Conservation (phyloP, 2,888 invertebrate genomes). For the Papilio elwesi region DNA sequence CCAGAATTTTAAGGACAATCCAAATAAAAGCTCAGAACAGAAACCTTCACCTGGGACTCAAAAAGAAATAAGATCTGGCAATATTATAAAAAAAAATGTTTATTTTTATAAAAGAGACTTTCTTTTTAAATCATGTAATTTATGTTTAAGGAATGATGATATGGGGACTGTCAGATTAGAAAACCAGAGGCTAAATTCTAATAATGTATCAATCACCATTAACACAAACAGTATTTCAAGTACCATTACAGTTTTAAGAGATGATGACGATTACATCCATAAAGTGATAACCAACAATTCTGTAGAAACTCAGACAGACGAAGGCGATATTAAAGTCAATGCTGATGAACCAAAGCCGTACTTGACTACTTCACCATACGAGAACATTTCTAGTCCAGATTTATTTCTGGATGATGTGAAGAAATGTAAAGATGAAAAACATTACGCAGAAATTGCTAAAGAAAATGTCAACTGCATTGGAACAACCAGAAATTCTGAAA, state of each 20-base stretch:
- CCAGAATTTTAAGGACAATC: neutral
- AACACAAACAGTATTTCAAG: slow-evolving; percentile 57
- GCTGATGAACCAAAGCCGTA: neutral
- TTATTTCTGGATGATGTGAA: slow-evolving; percentile 47
- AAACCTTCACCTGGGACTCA: neutral
- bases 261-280: slow-evolving; percentile 42
- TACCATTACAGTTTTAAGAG: slow-evolving; percentile 58
- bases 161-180: neutral
- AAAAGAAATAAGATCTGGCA: neutral
- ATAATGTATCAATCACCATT: slow-evolving; percentile 61
- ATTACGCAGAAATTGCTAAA: neutral
- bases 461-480: neutral
- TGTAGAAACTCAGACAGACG: slow-evolving; percentile 63
- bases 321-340: neutral
- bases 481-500: neutral
- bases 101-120: slow-evolving; percentile 65
- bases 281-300: slow-evolving; percentile 43
- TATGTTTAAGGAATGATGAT: slow-evolving; percentile 31
- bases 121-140: slow-evolving; percentile 55
- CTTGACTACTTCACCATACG: slow-evolving; percentile 16
- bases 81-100: slow-evolving; percentile 51
- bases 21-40: slow-evolving; percentile 1
- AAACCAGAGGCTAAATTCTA: slow-evolving; percentile 35
- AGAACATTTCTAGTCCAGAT: slow-evolving; percentile 49
- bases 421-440: neutral